Conservation (phyloP, 2,113 vertebrate species). For the Hippolais icterina region DNA sequence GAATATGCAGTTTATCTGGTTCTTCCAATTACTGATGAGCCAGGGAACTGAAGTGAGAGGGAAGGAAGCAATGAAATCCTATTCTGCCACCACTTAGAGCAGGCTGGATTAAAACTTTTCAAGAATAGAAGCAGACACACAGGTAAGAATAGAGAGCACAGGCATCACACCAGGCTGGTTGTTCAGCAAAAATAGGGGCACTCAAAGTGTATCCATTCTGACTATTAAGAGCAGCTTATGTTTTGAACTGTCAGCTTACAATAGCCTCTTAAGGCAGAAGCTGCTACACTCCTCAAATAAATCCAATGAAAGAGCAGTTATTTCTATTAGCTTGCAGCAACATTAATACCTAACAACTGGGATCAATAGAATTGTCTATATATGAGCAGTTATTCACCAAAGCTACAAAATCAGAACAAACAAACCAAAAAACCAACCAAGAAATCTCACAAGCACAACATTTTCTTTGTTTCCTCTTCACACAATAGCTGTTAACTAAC, state of each 20-base stretch:
- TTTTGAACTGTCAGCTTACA: conserved; percentile 53
- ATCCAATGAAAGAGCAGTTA: conserved; percentile 42
- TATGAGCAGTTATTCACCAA: background rate
- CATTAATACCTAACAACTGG: background rate
- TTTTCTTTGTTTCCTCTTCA: background rate
- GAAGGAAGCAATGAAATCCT: background rate
- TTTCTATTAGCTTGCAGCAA: conserved; percentile 5
- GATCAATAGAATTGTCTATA: background rate
- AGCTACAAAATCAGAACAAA: background rate
- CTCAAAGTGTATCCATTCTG: conserved; percentile 5
- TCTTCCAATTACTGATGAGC: background rate
- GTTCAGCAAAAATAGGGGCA: background rate
- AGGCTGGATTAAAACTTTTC: conserved; percentile 18
- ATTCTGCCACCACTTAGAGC: background rate
- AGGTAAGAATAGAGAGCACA: background rate
- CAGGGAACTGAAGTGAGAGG: background rate
- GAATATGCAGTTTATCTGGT: background rate
- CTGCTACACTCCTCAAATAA: conserved; percentile 30
- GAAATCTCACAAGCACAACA: background rate
- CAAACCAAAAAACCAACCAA: background rate
- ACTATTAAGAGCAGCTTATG: conserved; percentile 42
- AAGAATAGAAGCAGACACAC: background rate
- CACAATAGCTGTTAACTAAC: background rate
- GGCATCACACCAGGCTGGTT: background rate
- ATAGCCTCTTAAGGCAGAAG: conserved; percentile 43